A percentile compares a stretch with the other conserved stretches of the same genome.
phyloP scores from a whole-genome alignment of 1,140 invertebrate species.

The Oreohelix idahoensis region DNA sequence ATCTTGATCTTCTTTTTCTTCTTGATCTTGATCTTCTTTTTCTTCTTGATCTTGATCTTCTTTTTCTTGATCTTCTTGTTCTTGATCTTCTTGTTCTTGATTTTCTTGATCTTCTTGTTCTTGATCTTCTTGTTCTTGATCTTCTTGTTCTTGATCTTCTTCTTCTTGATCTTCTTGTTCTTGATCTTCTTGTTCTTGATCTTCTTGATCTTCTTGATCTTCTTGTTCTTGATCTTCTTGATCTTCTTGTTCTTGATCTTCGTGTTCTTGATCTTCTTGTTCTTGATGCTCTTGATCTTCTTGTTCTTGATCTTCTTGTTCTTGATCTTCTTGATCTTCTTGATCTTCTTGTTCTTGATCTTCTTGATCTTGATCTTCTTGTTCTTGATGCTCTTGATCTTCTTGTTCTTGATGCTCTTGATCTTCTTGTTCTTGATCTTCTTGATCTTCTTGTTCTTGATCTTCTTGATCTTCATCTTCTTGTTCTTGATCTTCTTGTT shows the following conservation, averaged over 20 bases:
- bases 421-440: background rate
- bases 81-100: no score
- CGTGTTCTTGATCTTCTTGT: no score
- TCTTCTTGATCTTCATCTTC: background rate
- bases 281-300: no score
- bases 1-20: no score
- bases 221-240: background rate
- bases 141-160: no score
- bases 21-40: no score
- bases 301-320: background rate
- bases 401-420: no score
- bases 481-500: background rate
- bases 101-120: no score
- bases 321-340: background rate
- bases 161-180: background rate
- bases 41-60: no score
- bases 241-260: no score
- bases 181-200: background rate
- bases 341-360: background rate
- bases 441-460: background rate
- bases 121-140: no score
- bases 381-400: background rate
- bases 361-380: background rate
- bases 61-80: no score
- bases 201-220: background rate